Base-by-base conservation (phyloP, 1,140 invertebrate species). In the Formica exsecta region DNA sequence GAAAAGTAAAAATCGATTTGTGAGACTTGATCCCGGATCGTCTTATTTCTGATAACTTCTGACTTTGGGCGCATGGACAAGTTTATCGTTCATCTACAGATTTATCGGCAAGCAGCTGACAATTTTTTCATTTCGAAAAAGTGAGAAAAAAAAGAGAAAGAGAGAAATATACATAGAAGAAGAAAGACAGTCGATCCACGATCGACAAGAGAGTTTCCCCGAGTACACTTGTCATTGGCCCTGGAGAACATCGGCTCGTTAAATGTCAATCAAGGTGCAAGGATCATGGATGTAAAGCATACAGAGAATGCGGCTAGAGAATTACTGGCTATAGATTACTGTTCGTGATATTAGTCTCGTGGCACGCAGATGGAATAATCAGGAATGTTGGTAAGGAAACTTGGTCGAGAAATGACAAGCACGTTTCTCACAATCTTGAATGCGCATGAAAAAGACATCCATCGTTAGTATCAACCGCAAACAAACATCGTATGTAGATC, bases 1-100 rank as follows among this genome's bases (percentile, higher is more conserved):
- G 88, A 90, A 90, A 70, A 90, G 19, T 66, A 88, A 86, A 59
- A 85, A 74, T 61, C 6, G 6, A 64, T 3, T 8, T 54, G 66
- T 90, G 88, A 80, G 81, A 65, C 44, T 75, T 16, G n/a, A 32
- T 16, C 16, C 5, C 57, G 38, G 68, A 9, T 61, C 16, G 41
- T 25, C 13, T 19, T 62, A 32, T 22, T 11, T 62, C 13, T 36
- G 29, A 32, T 22, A 81, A 1, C 25, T 61, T 61, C 54, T 57
- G 36, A 59, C 36, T 73, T 61, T 59, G 59, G 80, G 25, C 44
- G 4, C 36, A 64, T 75, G 59, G 32, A 64, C 44, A 76, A 76
- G 71, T 59, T 74, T 51, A 65, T 38, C 25, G 11, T 54, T 83
- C 29, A 59, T 48, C 4, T 25, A 61, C 36, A 62, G 32, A 5